Evolutionary conservation across 2,113 vertebrate species (phyloP), one percentile per base, ranked within the genome.

Genomic region (Neopipo cinnamomea): DNA sequence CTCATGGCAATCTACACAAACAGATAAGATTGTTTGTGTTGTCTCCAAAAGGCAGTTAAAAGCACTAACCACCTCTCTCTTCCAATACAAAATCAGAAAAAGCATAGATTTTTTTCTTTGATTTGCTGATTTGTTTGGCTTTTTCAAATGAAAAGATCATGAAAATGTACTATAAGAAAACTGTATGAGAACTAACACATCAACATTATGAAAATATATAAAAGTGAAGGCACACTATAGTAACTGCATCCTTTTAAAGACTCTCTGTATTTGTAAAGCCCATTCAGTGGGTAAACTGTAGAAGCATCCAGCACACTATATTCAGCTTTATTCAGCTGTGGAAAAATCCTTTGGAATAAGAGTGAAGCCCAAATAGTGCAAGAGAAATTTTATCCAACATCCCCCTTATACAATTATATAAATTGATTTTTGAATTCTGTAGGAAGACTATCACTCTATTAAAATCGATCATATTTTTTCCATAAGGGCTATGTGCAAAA

Each of bases 341-440:
- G 93, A 95, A 97, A 96, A 96, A 91, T 73, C 73, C 73, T 91
- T 53, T 85, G 76, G 86, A 93, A 96, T 52, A 86, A 75, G 44
- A 95, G 33, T 74, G 44, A 82, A 93, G 41, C 13, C 42, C 42
- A 92, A 61, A 74, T 58, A 56, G 20, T 12, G n/a, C 74, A 86
- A 70, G 53, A 81, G 88, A 85, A 91, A 79, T 79, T 91, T 81
- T 73, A 73, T 86, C 65, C 68, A 87, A 75, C 27, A 58, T 87
- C 23, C 12, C 76, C 85, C 46, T 70, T 91, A 75, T 87, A 79
- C 58, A 89, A 82, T 95, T 85, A 82, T 61, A 78, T 70, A 89
- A 78, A 92, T 46, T 66, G 56, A 82, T 85, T 94, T 95, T 92
- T 82, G 92, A 95, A 89, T 92, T 95, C 76, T 95, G 49, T 91